Evolutionary conservation across 2,113 vertebrate genomes (phyloP).

Genomic region (Lontra canadensis): DNA sequence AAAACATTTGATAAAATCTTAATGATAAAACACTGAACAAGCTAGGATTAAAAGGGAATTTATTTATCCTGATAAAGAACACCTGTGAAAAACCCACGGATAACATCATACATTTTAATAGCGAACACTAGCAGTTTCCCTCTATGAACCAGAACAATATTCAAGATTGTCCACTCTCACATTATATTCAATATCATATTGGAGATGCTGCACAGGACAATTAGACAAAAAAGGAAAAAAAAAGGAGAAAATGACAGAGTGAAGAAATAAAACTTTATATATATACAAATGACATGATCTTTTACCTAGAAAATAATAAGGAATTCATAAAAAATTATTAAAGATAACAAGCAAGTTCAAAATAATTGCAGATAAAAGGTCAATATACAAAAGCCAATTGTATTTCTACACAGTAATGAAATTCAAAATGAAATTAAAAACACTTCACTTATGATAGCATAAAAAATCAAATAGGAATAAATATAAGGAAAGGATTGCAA

Average conservation of each 20-base stretch:
- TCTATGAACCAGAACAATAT: background rate
- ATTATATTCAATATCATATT: background rate
- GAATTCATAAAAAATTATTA: background rate
- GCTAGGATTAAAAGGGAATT: background rate
- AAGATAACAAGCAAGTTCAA: background rate
- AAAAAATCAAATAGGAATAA: background rate
- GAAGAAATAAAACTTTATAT: background rate
- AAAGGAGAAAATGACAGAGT: background rate
- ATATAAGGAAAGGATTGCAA: background rate
- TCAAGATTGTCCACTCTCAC: no score
- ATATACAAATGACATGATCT: background rate
- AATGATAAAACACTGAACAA: background rate
- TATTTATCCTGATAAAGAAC: background rate
- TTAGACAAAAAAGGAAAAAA: background rate
- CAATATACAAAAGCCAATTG: background rate
- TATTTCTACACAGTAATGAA: background rate
- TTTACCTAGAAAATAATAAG: background rate
- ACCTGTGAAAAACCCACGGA: background rate
- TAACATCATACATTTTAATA: background rate
- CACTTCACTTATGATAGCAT: background rate
- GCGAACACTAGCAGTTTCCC: background rate
- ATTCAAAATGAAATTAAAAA: background rate
- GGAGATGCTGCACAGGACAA: background rate
- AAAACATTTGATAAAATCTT: background rate
- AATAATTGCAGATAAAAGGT: background rate